Conservation (phyloP, 2,113 vertebrate species). For the Syrmaticus mikado region DNA sequence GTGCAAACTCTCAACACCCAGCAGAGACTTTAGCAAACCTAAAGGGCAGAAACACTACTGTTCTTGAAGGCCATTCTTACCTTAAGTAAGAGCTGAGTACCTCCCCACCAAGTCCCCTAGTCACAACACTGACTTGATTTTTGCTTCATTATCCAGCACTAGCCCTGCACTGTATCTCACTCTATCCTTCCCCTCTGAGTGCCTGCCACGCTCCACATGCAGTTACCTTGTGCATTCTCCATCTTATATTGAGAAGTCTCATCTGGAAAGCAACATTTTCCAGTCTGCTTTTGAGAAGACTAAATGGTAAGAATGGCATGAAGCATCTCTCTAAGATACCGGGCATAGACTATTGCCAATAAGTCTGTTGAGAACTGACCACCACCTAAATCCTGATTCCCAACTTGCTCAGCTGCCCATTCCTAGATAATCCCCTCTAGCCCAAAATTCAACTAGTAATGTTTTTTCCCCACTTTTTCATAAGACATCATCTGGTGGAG, state of each 20-base stretch:
- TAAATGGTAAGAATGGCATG: background rate
- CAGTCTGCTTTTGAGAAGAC: background rate
- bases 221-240: background rate
- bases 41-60: background rate
- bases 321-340: background rate
- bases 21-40: background rate
- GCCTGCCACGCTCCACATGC: background rate
- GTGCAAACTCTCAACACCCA: background rate
- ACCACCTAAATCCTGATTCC: background rate
- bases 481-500: background rate
- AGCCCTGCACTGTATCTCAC: background rate
- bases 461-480: background rate
- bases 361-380: background rate
- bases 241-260: background rate
- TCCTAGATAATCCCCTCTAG: background rate
- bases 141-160: background rate
- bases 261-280: background rate
- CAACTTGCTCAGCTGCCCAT: background rate
- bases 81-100: background rate
- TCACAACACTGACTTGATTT: background rate
- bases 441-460: background rate
- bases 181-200: background rate
- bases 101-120: background rate
- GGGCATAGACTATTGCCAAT: rapidly evolving
- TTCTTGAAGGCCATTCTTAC: background rate